Percentiles rank a stretch among this genome's conserved stretches.
These are phyloP conservation scores for Punctoribates punctum DNA, from an alignment of 2,888 invertebrate genomes.

Conservation along the genomic window DNA sequence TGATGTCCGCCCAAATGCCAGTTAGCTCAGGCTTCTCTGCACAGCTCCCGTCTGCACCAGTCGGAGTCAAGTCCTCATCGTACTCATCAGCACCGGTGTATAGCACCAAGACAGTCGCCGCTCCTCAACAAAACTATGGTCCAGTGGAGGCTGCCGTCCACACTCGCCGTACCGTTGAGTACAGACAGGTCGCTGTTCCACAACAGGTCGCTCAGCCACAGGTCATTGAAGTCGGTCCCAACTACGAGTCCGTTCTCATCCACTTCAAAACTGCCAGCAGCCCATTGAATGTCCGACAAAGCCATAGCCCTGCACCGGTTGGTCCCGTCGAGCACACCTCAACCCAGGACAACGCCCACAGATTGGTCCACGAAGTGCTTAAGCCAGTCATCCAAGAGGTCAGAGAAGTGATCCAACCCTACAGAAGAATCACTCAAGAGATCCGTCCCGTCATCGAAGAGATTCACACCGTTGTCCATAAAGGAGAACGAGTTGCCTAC, in stretches of 20 bases:
- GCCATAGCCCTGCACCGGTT: neutral
- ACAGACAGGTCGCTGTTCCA: neutral
- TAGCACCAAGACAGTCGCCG: neutral
- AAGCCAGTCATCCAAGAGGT: conserved; percentile 17
- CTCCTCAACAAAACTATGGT: conserved; percentile 7
- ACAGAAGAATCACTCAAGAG: conserved; percentile 11
- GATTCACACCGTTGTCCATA: neutral
- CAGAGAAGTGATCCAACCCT: conserved; percentile 10
- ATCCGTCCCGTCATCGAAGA: conserved; percentile 10
- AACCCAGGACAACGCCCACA: neutral
- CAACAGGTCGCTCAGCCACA: neutral
- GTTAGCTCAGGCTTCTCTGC: neutral
- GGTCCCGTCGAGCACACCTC: neutral
- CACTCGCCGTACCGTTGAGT: neutral
- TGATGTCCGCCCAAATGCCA: neutral
- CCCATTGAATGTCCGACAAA: neutral
- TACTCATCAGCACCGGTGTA: neutral
- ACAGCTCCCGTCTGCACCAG: too few species aligned
- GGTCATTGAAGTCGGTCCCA: neutral
- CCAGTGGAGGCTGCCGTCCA: conserved; percentile 5
- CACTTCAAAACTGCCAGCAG: neutral
- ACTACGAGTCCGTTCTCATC: neutral
- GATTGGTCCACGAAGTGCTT: neutral
- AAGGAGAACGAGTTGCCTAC: neutral
- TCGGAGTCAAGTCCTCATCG: too few species aligned